Conservation (phyloP, 2,797 vertebrate genomes). For the Sebastes kiyomatsui region DNA sequence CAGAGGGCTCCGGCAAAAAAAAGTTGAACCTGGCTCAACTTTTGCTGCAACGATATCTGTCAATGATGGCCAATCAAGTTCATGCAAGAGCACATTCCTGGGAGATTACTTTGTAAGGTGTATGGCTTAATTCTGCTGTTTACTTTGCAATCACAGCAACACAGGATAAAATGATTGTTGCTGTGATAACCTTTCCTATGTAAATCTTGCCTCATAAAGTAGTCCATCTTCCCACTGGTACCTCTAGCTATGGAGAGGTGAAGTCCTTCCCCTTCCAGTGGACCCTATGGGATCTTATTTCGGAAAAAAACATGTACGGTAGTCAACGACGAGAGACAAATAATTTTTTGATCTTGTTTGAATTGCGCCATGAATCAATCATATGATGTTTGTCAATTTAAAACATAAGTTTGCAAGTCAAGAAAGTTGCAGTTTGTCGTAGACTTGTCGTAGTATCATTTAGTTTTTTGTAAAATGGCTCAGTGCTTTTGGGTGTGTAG, state of each 20-base stretch:
- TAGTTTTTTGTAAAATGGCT: no score
- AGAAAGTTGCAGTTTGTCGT: no score
- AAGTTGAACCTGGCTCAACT: not conserved
- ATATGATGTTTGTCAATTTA: no score
- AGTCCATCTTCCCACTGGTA: not conserved
- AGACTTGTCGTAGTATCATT: no score
- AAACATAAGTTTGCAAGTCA: no score
- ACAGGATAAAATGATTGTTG: not conserved
- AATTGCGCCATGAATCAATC: no score
- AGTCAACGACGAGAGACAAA: no score
- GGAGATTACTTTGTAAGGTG: slow-evolving; percentile 1
- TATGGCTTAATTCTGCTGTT: slow-evolving; percentile 3
- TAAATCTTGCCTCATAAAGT: not conserved
- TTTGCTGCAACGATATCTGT: not conserved
- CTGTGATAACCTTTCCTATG: not conserved
- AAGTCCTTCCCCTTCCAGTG: no score
- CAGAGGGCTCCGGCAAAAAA: not conserved
- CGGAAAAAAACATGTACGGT: no score
- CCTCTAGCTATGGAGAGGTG: not conserved
- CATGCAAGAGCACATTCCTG: slow-evolving; percentile 2
- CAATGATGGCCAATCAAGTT: not conserved
- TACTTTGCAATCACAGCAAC: slow-evolving; percentile 15
- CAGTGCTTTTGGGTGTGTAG: no score
- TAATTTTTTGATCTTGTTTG: no score
- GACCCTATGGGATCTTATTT: no score